These are phyloP conservation scores for Neopipo cinnamomea DNA, from an alignment of 2,113 vertebrate species.

Conservation along the genomic window DNA sequence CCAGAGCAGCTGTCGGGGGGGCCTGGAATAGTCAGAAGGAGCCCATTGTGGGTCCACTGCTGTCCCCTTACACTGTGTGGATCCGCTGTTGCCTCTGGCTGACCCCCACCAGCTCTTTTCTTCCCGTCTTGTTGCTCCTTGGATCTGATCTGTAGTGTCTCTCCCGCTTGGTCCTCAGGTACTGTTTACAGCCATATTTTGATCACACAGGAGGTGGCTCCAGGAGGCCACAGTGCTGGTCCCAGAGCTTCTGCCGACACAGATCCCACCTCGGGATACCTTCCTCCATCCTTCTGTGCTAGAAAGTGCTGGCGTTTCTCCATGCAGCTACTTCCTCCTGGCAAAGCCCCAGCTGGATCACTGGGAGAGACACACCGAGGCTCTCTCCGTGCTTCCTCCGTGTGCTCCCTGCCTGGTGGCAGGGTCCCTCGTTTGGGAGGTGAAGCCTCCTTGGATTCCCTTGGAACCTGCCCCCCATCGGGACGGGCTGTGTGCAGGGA, in stretches of 20 bases:
- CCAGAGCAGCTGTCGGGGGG: not conserved
- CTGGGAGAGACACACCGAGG: not conserved
- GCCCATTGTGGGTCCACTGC: fast-evolving
- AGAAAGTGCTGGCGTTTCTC: not conserved
- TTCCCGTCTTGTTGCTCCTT: not conserved
- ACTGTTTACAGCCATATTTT: fast-evolving
- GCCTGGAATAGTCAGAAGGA: not conserved
- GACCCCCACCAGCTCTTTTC: not conserved
- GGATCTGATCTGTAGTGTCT: not conserved
- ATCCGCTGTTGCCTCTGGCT: not conserved
- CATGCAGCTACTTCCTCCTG: not conserved
- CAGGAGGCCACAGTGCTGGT: not conserved
- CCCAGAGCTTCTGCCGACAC: not conserved
- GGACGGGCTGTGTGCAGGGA: not conserved
- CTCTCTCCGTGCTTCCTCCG: not conserved
- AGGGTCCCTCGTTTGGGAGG: not conserved
- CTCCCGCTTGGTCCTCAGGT: not conserved
- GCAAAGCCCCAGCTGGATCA: not conserved
- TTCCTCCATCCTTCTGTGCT: not conserved
- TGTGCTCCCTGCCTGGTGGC: not conserved
- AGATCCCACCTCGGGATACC: not conserved
- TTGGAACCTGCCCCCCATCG: fast-evolving
- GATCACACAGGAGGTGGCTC: not conserved
- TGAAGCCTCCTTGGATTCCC: not conserved
- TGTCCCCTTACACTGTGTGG: fast-evolving